Evolutionary conservation across 2,888 invertebrate species (phyloP).

Genomic region (Drosophila robusta): DNA sequence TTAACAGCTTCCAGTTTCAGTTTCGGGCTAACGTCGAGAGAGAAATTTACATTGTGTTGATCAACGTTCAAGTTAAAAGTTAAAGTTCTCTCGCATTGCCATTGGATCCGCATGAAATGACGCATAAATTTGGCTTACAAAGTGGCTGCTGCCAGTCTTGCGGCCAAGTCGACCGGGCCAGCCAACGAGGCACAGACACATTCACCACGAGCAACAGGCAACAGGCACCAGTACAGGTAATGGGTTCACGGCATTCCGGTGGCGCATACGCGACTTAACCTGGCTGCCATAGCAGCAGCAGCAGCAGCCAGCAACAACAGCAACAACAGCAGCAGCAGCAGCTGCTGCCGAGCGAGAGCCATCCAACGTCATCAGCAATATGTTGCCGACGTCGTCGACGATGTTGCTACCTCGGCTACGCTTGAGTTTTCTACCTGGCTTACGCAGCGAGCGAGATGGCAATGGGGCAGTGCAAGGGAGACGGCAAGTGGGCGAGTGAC

Average conservation of each 20-base stretch:
- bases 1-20: conserved; percentile 32
- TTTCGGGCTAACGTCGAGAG: conserved; percentile 9
- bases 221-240: conserved; percentile 56
- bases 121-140: conserved; percentile 76
- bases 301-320: conserved; percentile 22
- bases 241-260: conserved; percentile 80
- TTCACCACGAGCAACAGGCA: conserved; percentile 16
- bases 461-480: conserved; percentile 31
- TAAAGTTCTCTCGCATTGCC: conserved; percentile 45
- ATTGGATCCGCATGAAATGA: conserved; percentile 57
- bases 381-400: conserved; percentile 60
- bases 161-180: conserved; percentile 19
- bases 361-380: conserved; percentile 72
- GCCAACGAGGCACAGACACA: conserved; percentile 48
- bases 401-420: conserved; percentile 82
- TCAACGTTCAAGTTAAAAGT: conserved; percentile 29
- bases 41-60: conserved; percentile 47
- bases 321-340: conserved; percentile 28
- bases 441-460: conserved; percentile 81
- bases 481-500: conserved; percentile 37
- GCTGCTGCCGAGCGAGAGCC: conserved; percentile 15
- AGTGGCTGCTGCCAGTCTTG: conserved; percentile 39
- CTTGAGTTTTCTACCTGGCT: conserved; percentile 82
- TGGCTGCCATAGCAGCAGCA: conserved; percentile 39
- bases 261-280: conserved; percentile 73